phyloP scores from a whole-genome alignment of 1,140 invertebrate species.

The Orussus abietinus region DNA sequence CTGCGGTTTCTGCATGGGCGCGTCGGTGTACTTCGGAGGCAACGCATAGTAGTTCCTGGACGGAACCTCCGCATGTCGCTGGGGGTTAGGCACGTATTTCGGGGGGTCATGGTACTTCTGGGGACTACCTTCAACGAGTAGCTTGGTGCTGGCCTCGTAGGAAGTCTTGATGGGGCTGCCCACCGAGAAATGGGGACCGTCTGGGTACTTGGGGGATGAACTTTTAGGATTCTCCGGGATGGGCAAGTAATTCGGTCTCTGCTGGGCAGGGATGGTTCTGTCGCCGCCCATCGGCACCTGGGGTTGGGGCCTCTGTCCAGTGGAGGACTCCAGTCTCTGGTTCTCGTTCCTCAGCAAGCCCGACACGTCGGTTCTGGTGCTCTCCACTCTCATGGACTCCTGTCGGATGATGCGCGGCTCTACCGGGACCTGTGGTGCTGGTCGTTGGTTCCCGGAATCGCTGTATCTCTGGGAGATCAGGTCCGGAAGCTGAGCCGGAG shows the following conservation, averaged over 20 bases:
- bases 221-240: slow-evolving; percentile 19
- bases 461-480: slow-evolving; percentile 39
- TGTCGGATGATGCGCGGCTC: slow-evolving; percentile 39
- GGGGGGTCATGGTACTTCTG: slow-evolving; percentile 40
- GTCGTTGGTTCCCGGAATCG: slow-evolving; percentile 38
- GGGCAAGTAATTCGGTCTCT: slow-evolving; percentile 28
- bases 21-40: slow-evolving; percentile 37
- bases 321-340: slow-evolving; percentile 29
- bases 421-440: slow-evolving; percentile 38
- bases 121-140: slow-evolving; percentile 29
- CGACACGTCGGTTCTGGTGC: slow-evolving; percentile 27
- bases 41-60: slow-evolving; percentile 31
- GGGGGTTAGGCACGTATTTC: slow-evolving; percentile 31
- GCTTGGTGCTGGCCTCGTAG: slow-evolving; percentile 35
- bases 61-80: slow-evolving; percentile 18
- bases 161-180: slow-evolving; percentile 31
- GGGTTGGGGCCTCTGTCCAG: slow-evolving; percentile 43
- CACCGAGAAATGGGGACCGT: slow-evolving; percentile 22
- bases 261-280: slow-evolving; percentile 14
- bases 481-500: slow-evolving; percentile 40
- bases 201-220: slow-evolving; percentile 23
- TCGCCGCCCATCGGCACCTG: slow-evolving; percentile 36
- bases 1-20: slow-evolving; percentile 31
- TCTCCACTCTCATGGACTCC: slow-evolving; percentile 40
- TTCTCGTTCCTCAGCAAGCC: slow-evolving; percentile 27